These are phyloP conservation scores for Nannoperca obscura DNA, from an alignment of 2,797 vertebrate species.

Conservation along the genomic window DNA sequence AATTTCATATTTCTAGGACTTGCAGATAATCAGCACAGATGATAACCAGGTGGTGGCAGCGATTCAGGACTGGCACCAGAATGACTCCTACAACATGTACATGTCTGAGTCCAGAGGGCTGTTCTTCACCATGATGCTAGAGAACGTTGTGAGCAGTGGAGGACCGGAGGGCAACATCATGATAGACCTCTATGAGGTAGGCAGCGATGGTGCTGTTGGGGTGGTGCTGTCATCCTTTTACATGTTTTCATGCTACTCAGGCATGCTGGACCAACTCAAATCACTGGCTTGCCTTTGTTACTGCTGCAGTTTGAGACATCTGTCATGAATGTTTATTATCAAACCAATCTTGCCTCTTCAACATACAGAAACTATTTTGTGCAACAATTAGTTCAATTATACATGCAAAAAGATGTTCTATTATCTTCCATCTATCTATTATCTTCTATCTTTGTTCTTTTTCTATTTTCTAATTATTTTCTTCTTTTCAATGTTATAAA, in stretches of 20 bases:
- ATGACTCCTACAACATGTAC: constrained; percentile 94
- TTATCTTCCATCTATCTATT: no score
- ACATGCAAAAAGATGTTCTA: background rate
- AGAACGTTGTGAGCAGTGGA: constrained; percentile 93
- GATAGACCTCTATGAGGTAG: constrained; percentile 98
- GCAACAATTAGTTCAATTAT: background rate
- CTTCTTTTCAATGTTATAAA: no score
- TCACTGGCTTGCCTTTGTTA: constrained; percentile 9
- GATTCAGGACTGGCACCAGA: constrained; percentile 96
- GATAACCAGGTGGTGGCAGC: constrained; percentile 97
- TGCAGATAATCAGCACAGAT: constrained; percentile 97
- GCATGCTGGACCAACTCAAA: background rate
- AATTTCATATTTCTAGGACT: constrained; percentile 83
- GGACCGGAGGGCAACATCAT: constrained; percentile 95
- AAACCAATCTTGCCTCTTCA: background rate
- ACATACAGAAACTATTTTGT: background rate
- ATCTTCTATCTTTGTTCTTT: no score
- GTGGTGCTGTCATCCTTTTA: constrained; percentile 23
- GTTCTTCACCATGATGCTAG: constrained; percentile 93
- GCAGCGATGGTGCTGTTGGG: constrained; percentile 30
- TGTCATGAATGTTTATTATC: background rate
- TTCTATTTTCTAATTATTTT: no score
- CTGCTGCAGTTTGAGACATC: constrained; percentile 1
- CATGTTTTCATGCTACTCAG: constrained; percentile 20
- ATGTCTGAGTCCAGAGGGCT: constrained; percentile 93